phyloP scores from a whole-genome alignment of 2,113 vertebrate genomes.

The Chinchilla lanigera region DNA sequence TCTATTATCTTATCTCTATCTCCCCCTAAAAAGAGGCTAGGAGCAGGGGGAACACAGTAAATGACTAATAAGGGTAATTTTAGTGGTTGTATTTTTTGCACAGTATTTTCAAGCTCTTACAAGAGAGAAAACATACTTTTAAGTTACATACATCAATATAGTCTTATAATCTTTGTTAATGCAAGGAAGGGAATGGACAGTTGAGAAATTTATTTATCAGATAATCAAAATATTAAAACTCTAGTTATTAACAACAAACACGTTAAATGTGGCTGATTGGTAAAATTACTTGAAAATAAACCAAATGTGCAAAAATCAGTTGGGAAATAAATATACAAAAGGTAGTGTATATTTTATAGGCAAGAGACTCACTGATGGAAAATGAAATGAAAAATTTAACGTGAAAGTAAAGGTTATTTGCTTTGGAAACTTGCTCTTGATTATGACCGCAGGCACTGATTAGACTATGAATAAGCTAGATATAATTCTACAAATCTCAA shows the following conservation, averaged over 20 bases:
- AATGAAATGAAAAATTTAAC: conserved; percentile 11
- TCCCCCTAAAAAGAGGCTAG: background rate
- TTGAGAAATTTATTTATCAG: background rate
- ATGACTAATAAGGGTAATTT: background rate
- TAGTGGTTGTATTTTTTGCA: background rate
- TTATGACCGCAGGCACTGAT: background rate
- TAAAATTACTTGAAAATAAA: background rate
- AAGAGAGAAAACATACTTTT: background rate
- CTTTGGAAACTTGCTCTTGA: background rate
- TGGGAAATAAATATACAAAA: background rate
- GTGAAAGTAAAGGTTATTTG: conserved; percentile 12
- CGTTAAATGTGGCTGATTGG: background rate
- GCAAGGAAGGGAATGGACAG: background rate
- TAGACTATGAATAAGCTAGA: background rate
- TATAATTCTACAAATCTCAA: background rate
- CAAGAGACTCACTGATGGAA: background rate
- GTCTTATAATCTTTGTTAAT: background rate
- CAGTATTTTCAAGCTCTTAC: background rate
- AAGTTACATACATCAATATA: background rate
- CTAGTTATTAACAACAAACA: background rate
- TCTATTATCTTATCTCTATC: background rate
- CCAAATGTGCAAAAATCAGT: background rate
- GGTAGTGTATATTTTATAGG: background rate
- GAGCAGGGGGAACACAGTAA: background rate
- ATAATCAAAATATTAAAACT: background rate